phyloP scores from a whole-genome alignment of 2,888 invertebrate species.

The Allacma fusca region DNA sequence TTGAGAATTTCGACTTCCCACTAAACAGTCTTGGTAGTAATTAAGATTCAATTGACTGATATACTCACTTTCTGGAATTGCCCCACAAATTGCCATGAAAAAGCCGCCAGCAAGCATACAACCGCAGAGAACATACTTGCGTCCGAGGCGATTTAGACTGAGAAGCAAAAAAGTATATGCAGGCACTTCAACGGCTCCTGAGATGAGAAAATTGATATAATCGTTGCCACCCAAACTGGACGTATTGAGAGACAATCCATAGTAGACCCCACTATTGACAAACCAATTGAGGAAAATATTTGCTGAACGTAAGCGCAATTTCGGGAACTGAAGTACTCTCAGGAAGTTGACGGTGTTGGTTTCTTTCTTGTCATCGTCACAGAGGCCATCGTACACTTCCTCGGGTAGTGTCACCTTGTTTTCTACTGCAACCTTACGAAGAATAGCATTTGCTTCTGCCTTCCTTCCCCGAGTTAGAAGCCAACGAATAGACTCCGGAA shows the following conservation, averaged over 20 bases:
- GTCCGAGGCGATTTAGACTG: constrained; percentile 75
- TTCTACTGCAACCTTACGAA: constrained; percentile 72
- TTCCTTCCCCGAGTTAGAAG: constrained; percentile 72
- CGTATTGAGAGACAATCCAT: constrained; percentile 79
- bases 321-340: constrained; percentile 69
- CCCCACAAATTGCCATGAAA: constrained; percentile 59
- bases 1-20: too few species aligned
- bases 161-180: constrained; percentile 74
- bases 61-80: constrained; percentile 48
- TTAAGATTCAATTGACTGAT: not conserved
- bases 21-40: too few species aligned
- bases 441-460: constrained; percentile 71
- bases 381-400: constrained; percentile 68
- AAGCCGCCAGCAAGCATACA: constrained; percentile 67
- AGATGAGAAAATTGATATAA: constrained; percentile 77
- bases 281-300: constrained; percentile 80
- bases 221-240: constrained; percentile 76
- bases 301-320: constrained; percentile 64
- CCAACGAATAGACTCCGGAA: constrained; percentile 80
- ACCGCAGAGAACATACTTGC: constrained; percentile 74
- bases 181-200: constrained; percentile 79
- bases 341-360: constrained; percentile 50
- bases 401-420: constrained; percentile 70
- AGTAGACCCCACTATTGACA: constrained; percentile 79
- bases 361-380: constrained; percentile 46